Base-by-base conservation (phyloP, 2,888 invertebrate genomes). In the Patella caerulea region DNA sequence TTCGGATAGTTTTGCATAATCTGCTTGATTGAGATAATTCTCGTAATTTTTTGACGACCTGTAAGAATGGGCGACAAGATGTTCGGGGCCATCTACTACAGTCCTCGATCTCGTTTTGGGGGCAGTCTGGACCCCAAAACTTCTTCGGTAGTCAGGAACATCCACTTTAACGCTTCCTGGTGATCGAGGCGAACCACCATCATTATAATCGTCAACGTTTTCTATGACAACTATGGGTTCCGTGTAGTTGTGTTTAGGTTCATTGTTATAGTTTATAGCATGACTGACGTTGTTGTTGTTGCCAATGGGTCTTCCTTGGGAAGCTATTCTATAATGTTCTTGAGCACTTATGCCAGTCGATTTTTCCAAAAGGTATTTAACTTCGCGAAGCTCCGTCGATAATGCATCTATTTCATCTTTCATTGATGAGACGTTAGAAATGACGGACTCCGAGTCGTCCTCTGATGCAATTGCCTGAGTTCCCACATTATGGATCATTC, bases 341-440 rank as follows among this genome's bases (percentile, higher is more conserved):
- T 79, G 78, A 2, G 82, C 76, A 19, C 77, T 78, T 19, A 85
- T 80, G 69, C 85, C 85, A n/a, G 84, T 84, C 3, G 84, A 83
- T 73, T 84, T 84, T 73, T 86, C 86, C 11, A 86, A 78, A 79
- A 85, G 82, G 14, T 82, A 76, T 75, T 86, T 86, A 29, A 86
- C 84, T 74, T 86, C 86, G 65, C 83, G 79, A 9, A 86, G 77
- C 71, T 86, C 86, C 29, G 84, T 82, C 34, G 86, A 84, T 45
- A 86, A 74, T 29, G 81, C 80, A 52, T 85, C 84, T 1, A 86
- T 79, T 74, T 86, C 86, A 34, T 79, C 75, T 55, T 65, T 72
- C 29, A 78, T 73, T 34, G 79, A 56, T 5, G 78, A 82, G 3
- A 83, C 82, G 71, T 85, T 83, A 0, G 85, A 85, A 53, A 77